phyloP scores from a whole-genome alignment of 2,888 invertebrate species.

The Protonemura montana region DNA sequence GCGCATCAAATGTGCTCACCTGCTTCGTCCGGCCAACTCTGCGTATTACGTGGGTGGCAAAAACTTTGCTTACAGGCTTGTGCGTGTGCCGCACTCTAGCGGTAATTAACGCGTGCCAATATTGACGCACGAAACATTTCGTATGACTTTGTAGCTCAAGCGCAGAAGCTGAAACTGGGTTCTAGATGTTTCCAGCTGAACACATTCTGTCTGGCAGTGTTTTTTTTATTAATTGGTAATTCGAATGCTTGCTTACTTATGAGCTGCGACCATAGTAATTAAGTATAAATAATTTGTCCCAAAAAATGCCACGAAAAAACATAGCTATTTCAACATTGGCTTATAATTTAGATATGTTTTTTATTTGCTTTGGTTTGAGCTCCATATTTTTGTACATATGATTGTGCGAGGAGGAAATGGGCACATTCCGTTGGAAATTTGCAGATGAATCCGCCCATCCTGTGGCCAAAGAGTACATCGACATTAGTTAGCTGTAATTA shows the following conservation, averaged over 20 bases:
- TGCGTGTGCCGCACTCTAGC: too few species aligned
- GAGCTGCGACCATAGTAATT: not conserved
- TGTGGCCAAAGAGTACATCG: not conserved
- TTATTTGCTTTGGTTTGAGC: not conserved
- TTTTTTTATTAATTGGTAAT: not conserved
- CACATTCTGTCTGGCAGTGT: not conserved
- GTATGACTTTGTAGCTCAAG: not conserved
- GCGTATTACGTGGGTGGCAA: not conserved
- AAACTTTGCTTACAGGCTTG: not conserved
- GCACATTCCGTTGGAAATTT: not conserved
- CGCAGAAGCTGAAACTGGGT: not conserved
- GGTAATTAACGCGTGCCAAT: constrained; percentile 8
- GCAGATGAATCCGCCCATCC: not conserved
- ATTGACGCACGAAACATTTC: not conserved
- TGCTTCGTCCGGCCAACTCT: not conserved
- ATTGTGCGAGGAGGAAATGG: not conserved
- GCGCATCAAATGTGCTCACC: not conserved
- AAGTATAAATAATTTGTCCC: too few species aligned
- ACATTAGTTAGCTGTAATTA: not conserved
- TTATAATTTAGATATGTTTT: not conserved
- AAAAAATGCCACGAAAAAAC: too few species aligned
- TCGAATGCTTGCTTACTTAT: not conserved
- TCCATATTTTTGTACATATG: not conserved
- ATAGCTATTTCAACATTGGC: too few species aligned
- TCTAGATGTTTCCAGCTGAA: not conserved